Evolutionary conservation across 2,888 invertebrate genomes (phyloP).

Genomic region (Tetrapedia diversipes): DNA sequence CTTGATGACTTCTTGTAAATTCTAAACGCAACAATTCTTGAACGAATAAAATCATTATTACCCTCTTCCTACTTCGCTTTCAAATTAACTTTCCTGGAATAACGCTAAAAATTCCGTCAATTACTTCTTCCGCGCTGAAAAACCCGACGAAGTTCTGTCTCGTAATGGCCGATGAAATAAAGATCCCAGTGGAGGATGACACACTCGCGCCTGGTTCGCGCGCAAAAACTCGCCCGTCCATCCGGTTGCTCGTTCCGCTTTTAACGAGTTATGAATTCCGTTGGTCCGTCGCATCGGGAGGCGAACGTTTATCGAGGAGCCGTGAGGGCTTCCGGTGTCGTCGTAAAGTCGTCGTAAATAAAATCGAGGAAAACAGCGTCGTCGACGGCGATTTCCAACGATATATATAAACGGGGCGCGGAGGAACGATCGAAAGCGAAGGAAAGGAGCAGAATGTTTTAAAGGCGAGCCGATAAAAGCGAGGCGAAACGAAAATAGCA

Average conservation of each 20-base stretch:
- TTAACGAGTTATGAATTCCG: conserved; percentile 48
- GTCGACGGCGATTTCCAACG: conserved; percentile 26
- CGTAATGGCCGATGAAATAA: not conserved
- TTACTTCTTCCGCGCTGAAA: not conserved
- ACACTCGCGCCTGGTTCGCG: not conserved
- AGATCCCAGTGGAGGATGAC: conserved; percentile 12
- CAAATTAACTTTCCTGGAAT: too few relatives aligned
- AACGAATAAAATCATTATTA: not conserved
- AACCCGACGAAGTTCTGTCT: not conserved
- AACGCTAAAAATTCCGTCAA: not conserved
- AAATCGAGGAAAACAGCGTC: not conserved
- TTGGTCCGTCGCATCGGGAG: conserved; percentile 2
- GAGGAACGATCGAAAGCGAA: not conserved
- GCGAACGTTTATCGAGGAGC: conserved; percentile 31
- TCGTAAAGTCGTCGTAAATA: conserved; percentile 21
- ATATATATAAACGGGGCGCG: not conserved
- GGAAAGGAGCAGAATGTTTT: conserved; percentile 20
- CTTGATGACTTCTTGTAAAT: too few relatives aligned
- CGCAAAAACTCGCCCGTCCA: conserved; percentile 32
- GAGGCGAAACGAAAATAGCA: conserved; percentile 55
- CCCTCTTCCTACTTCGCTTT: not conserved
- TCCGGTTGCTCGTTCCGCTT: conserved; percentile 18
- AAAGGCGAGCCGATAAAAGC: conserved; percentile 36
- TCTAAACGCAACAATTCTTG: not conserved
- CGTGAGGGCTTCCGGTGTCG: not conserved